Evolutionary conservation across 1,140 invertebrate genomes (phyloP).

Genomic region (Atta texana): DNA sequence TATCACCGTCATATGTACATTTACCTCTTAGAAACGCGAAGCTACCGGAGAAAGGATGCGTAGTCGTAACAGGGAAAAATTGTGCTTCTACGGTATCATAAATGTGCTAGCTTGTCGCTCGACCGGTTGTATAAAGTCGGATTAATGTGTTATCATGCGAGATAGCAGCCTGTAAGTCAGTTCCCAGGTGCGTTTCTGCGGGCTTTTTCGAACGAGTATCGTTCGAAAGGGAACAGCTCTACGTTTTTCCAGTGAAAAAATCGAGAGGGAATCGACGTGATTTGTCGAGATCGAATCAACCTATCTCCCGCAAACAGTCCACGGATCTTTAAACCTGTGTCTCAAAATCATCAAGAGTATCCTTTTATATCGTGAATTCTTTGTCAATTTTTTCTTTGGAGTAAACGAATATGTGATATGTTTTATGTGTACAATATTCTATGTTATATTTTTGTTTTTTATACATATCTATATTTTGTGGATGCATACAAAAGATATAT

Average conservation of each 20-base stretch:
- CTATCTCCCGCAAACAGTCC: constrained; percentile 1
- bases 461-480: neutral
- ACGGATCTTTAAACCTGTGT: neutral
- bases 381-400: neutral
- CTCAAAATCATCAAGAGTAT: neutral
- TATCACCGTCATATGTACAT: neutral
- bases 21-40: neutral
- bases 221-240: neutral
- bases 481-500: neutral
- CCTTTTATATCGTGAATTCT: neutral
- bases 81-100: constrained; percentile 59
- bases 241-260: constrained; percentile 38
- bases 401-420: neutral
- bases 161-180: constrained; percentile 51
- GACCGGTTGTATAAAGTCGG: constrained; percentile 60
- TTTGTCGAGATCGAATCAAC: constrained; percentile 51
- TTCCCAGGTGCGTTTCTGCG: constrained; percentile 39
- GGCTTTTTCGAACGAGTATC: constrained; percentile 35
- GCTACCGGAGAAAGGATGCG: constrained; percentile 48
- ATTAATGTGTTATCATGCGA: constrained; percentile 64
- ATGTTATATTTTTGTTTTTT: neutral
- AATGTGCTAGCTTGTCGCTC: constrained; percentile 69
- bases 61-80: constrained; percentile 62
- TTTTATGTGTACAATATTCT: neutral
- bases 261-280: constrained; percentile 35